phyloP scores from a whole-genome alignment of 2,888 invertebrate species.

The Lampropteryx suffumata region DNA sequence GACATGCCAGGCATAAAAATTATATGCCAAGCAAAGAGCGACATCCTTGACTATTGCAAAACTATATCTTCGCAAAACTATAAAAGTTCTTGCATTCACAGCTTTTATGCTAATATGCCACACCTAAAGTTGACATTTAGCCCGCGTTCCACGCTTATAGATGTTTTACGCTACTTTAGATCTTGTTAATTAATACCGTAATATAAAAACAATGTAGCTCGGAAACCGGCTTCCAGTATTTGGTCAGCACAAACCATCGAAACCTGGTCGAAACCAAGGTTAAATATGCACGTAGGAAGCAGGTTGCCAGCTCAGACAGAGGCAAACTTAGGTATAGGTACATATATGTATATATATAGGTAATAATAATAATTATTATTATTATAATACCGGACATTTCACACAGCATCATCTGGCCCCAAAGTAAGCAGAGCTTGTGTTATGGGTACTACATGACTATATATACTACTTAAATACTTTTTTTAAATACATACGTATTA shows the following conservation, averaged over 20 bases:
- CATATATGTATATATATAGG: too few relatives aligned
- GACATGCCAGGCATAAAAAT: too few relatives aligned
- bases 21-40: too few relatives aligned
- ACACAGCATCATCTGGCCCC: too few relatives aligned
- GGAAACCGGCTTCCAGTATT: slow-evolving; percentile 35
- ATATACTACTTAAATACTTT: too few relatives aligned
- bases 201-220: slow-evolving; percentile 34
- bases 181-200: slow-evolving; percentile 36
- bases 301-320: too few relatives aligned
- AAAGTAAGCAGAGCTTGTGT: too few relatives aligned
- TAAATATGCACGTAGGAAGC: slow-evolving; percentile 6
- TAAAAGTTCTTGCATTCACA: neutral
- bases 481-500: too few relatives aligned
- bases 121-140: slow-evolving; percentile 15
- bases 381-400: too few relatives aligned
- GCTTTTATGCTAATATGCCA: slow-evolving; percentile 3
- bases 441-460: too few relatives aligned
- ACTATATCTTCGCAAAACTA: slow-evolving; percentile 2
- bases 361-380: too few relatives aligned
- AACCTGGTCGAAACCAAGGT: slow-evolving; percentile 38
- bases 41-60: slow-evolving; percentile 3
- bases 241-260: slow-evolving; percentile 43
- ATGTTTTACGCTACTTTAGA: slow-evolving; percentile 17
- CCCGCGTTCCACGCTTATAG: slow-evolving; percentile 12
- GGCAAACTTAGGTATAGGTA: too few relatives aligned